A percentile compares a stretch with the other conserved stretches of the same genome.
These are phyloP conservation scores for Hyposmocoma kahamanoa DNA, from an alignment of 1,140 invertebrate genomes.

Conservation along the genomic window DNA sequence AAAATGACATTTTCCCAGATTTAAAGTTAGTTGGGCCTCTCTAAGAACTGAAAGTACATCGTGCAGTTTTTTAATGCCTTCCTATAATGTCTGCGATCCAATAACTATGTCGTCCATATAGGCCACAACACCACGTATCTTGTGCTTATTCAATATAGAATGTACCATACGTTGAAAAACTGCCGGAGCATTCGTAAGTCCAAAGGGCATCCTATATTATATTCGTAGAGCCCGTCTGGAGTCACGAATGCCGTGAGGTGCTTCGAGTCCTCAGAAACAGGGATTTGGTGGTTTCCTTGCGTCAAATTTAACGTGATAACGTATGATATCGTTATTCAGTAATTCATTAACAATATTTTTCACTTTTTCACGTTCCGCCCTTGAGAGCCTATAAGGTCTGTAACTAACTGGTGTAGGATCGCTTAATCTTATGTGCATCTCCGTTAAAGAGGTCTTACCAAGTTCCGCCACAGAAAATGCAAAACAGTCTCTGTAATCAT, in stretches of 20 bases:
- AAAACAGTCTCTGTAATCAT: conserved; percentile 4
- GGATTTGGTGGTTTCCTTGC: conserved; percentile 40
- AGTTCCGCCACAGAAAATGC: conserved; percentile 3
- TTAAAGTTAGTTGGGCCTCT: conserved; percentile 6
- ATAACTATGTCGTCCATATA: conserved; percentile 10
- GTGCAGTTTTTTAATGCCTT: neutral
- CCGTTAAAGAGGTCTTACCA: neutral
- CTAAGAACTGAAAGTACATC: neutral
- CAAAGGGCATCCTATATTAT: conserved; percentile 43
- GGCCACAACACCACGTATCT: neutral
- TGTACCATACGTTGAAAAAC: conserved; percentile 60
- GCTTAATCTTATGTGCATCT: conserved; percentile 8
- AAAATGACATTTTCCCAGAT: conserved; percentile 7
- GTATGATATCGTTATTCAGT: conserved; percentile 4
- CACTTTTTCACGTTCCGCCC: conserved; percentile 1
- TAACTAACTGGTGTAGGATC: conserved; percentile 9
- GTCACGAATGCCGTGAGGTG: conserved; percentile 50
- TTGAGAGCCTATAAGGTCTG: conserved; percentile 7
- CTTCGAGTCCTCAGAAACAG: conserved; percentile 33
- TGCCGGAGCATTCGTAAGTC: conserved; percentile 44
- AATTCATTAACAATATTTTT: neutral
- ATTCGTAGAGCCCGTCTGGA: conserved; percentile 42
- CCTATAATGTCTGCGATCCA: neutral
- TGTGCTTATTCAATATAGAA: neutral
- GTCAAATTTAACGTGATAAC: conserved; percentile 11